Percentiles rank a stretch among this genome's conserved stretches.
Conservation (phyloP, 2,113 vertebrate species). For the Suricata suricatta region DNA sequence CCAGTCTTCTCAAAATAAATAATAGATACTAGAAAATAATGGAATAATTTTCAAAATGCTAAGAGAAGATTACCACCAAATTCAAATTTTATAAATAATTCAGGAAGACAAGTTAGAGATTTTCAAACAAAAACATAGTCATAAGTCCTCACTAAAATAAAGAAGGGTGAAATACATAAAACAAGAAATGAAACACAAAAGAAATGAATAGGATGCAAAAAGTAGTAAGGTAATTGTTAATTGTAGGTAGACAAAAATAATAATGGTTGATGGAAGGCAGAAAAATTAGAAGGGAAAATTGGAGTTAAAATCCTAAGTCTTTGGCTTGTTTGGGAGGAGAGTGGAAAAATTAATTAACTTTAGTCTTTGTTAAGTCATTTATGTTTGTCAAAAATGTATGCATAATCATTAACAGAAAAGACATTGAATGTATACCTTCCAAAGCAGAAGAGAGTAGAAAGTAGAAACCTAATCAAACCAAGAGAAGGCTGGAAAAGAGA, state of each 20-base stretch:
- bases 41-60: not conserved
- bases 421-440: not conserved
- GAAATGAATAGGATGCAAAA: not conserved
- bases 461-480: not conserved
- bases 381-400: not conserved
- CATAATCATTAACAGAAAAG: not conserved
- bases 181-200: not conserved
- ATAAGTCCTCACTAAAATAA: not conserved
- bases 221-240: not conserved
- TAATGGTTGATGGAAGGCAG: not conserved
- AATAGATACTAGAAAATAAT: not conserved
- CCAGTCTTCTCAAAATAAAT: not conserved
- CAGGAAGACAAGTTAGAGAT: not conserved
- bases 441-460: not conserved
- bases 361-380: not conserved
- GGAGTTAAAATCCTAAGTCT: not conserved
- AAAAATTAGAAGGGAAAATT: not conserved
- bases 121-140: not conserved
- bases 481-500: not conserved
- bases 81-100: not conserved
- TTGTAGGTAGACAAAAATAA: not conserved
- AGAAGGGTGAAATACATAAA: not conserved
- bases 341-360: not conserved
- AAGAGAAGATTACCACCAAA: not conserved
- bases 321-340: not conserved